These are phyloP conservation scores for Rhysida immarginata DNA, from an alignment of 1,140 invertebrate genomes.

Conservation along the genomic window DNA sequence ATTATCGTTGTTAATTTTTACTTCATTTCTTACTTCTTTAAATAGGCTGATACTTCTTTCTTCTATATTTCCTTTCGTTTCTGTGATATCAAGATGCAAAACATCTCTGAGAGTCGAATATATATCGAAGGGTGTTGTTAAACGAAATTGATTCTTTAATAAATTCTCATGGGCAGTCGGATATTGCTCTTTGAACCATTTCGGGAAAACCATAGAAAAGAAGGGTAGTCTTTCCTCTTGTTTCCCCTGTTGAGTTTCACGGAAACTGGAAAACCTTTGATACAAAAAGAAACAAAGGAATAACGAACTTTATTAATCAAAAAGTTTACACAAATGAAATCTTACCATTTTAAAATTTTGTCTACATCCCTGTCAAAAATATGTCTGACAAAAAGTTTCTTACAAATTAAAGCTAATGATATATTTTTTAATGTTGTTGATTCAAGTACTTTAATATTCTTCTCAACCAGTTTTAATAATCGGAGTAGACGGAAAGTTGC, in stretches of 20 bases:
- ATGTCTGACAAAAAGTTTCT: no score
- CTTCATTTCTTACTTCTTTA: constrained; percentile 47
- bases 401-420: no score
- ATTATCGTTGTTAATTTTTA: no score
- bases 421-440: no score
- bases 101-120: constrained; percentile 50
- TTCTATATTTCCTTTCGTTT: constrained; percentile 34
- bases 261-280: constrained; percentile 55
- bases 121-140: constrained; percentile 69
- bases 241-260: constrained; percentile 73
- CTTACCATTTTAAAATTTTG: no score
- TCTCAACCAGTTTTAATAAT: no score
- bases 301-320: no score
- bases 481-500: no score
- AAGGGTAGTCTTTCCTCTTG: constrained; percentile 75
- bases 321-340: no score
- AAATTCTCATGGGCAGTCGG: constrained; percentile 48
- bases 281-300: no score
- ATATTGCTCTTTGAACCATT: constrained; percentile 42
- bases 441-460: no score
- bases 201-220: constrained; percentile 60
- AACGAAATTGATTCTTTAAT: constrained; percentile 42
- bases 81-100: constrained; percentile 34
- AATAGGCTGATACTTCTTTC: constrained; percentile 52
- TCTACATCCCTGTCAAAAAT: no score